Conservation (phyloP, 1,140 invertebrate species). For the Brachionus asplanchnoidis region DNA sequence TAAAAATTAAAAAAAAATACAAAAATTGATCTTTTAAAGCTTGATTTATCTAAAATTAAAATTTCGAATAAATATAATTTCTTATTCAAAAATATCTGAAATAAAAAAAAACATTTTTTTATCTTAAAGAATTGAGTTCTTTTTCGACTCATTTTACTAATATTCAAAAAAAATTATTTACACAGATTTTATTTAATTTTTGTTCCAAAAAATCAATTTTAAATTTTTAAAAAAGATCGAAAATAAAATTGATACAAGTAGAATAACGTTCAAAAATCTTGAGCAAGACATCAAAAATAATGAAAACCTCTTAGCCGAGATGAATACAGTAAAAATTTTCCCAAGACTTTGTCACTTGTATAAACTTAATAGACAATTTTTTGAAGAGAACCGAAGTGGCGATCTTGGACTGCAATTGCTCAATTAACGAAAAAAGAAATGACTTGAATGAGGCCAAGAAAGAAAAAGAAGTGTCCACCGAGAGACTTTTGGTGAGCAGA, state of each 20-base stretch:
- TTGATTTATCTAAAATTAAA: too few relatives aligned
- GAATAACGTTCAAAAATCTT: not conserved
- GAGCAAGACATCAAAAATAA: conserved; percentile 24
- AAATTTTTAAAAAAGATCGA: not conserved
- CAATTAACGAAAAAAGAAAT: not conserved
- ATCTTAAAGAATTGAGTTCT: too few relatives aligned
- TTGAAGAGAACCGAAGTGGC: not conserved
- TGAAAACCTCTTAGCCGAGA: not conserved
- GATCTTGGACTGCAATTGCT: not conserved
- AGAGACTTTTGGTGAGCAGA: not conserved
- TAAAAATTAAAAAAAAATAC: too few relatives aligned
- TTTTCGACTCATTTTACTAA: too few relatives aligned
- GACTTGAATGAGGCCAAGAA: not conserved
- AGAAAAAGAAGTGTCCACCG: not conserved
- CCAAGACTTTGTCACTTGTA: too few relatives aligned
- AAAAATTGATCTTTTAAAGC: too few relatives aligned
- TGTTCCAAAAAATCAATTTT: not conserved
- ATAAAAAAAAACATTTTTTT: too few relatives aligned
- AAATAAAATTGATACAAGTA: conserved; percentile 6
- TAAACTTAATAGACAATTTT: not conserved
- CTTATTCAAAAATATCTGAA: too few relatives aligned
- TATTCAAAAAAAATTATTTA: too few relatives aligned
- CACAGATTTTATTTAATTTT: too few relatives aligned
- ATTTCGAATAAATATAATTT: too few relatives aligned
- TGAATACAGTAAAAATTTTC: not conserved